These are phyloP conservation scores for Trachelus iudaicus DNA, from an alignment of 2,888 invertebrate species.

Conservation along the genomic window DNA sequence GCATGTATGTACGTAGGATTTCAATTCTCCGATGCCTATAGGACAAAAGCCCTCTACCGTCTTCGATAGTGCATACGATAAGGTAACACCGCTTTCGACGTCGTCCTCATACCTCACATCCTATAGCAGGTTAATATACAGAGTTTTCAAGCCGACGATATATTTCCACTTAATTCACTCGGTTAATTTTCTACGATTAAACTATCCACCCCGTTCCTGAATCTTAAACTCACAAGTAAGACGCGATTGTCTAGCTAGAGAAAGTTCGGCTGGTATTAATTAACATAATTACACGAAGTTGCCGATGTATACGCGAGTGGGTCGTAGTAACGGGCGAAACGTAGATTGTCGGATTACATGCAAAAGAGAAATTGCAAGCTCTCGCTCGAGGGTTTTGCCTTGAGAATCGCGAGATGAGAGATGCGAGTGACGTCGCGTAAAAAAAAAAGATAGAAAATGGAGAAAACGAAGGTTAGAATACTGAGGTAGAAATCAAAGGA, in stretches of 20 bases:
- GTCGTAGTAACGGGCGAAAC: background rate
- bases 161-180: background rate
- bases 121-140: background rate
- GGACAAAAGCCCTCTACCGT: background rate
- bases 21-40: background rate
- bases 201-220: background rate
- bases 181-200: background rate
- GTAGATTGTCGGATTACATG: background rate
- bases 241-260: background rate
- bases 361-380: background rate
- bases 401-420: background rate
- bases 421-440: background rate
- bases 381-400: background rate
- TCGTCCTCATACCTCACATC: background rate
- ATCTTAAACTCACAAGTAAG: background rate
- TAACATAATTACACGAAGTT: background rate
- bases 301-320: background rate
- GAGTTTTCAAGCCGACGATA: background rate
- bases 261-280: background rate
- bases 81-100: background rate
- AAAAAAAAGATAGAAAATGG: background rate
- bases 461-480: background rate
- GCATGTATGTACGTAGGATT: background rate
- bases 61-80: background rate
- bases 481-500: background rate